These are phyloP conservation scores for Brachionus sp. DNA, from an alignment of 1,140 invertebrate genomes.

Conservation along the genomic window DNA sequence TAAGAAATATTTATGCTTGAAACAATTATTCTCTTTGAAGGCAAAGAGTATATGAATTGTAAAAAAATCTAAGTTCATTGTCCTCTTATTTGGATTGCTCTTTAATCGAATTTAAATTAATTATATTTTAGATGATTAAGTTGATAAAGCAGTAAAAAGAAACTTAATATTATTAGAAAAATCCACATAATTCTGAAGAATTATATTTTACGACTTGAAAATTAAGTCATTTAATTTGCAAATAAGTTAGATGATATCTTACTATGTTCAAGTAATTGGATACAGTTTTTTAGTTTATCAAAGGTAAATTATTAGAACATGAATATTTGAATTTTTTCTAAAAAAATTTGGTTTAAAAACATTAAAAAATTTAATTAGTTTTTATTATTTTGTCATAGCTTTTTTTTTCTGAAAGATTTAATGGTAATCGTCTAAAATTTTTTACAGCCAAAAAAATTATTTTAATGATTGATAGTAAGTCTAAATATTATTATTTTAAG, in stretches of 20 bases:
- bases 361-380: neutral
- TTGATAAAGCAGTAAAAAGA: too few relatives aligned
- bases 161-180: too few relatives aligned
- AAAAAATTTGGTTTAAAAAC: neutral
- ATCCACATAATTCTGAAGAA: too few relatives aligned
- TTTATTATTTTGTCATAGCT: neutral
- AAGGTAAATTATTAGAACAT: neutral
- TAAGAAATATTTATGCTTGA: neutral
- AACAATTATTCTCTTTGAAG: neutral
- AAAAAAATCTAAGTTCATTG: neutral
- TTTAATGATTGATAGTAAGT: neutral
- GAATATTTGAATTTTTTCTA: neutral
- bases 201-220: neutral
- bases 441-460: neutral
- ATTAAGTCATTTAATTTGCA: neutral
- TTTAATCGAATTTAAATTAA: too few relatives aligned
- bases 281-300: neutral
- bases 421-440: neutral
- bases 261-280: neutral
- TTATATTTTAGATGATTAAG: too few relatives aligned
- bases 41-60: neutral
- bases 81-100: neutral
- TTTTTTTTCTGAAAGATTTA: neutral
- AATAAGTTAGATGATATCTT: neutral
- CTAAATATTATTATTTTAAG: neutral